Evolutionary conservation across 2,888 invertebrate species (phyloP), one percentile per base, ranked within the genome.

Genomic region (Dryococelus australis): DNA sequence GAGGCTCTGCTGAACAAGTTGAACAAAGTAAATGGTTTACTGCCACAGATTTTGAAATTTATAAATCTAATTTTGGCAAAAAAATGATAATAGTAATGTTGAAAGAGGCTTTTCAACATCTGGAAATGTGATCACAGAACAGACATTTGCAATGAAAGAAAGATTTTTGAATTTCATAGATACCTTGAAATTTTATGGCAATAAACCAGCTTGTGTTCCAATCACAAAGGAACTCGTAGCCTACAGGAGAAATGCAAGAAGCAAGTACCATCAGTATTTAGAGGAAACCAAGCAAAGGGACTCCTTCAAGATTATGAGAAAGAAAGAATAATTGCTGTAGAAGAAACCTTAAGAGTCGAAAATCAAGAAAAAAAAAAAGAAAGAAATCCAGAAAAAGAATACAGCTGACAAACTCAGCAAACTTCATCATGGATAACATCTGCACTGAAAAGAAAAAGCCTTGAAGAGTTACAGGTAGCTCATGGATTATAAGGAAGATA

Each of bases 161-260:
- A 65, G 65, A 65, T 65, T 1, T 65, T 65, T 65, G 6, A 83
- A 83, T 83, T 35, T 83, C 16, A 28, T 83, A 83, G 13, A 28
- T 43, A 35, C 35, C 83, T 83, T 83, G 28, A 83, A 27, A 24
- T 12, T 28, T 83, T 9, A 28, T 83, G 83, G 83, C 13, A 83
- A 83, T 83, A 83, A 83, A 24, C 83, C 83, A 35, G 83, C 83
- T 35, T 83, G 16, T 83, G 28, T 83, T 83, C 28, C 83, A 83
- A 83, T 83, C 83, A 83, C 83, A 83, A 83, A 65, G 28, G 83
- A 35, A 28, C 28, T 83, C 27, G 8, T 27, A 35, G 83, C 28
- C 0, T 83, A 8, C 28, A 28, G 43, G 5, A 83, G 83, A 83
- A 16, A 20, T 83, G 28, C n/a, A n/a, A n/a, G n/a, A n/a, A n/a